Evolutionary conservation across 2,797 vertebrate genomes (phyloP).

Genomic region (Premnoplex brunnescens): DNA sequence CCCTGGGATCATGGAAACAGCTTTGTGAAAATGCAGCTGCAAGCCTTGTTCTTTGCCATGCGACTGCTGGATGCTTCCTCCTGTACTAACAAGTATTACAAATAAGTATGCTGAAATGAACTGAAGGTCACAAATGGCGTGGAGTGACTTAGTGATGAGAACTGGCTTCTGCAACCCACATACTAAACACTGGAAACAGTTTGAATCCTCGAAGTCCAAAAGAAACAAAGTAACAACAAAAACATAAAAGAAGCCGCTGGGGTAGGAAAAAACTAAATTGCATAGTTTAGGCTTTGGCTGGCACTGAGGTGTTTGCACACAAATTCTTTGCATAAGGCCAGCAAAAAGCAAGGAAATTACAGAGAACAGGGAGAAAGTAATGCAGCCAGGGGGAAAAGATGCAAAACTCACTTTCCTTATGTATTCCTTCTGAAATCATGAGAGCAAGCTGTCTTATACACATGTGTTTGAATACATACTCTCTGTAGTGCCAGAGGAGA

Average conservation of each 20-base stretch:
- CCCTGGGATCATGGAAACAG: neutral
- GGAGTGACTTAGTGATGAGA: constrained; percentile 17
- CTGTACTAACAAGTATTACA: neutral
- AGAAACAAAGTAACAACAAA: neutral
- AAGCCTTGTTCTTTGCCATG: neutral
- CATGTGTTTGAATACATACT: too few relatives aligned
- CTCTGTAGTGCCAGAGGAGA: neutral
- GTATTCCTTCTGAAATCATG: neutral
- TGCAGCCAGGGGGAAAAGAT: neutral
- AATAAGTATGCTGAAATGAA: neutral
- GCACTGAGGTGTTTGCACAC: neutral
- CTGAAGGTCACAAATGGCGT: constrained; percentile 32
- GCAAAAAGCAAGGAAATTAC: neutral
- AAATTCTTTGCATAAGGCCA: neutral
- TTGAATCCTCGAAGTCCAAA: neutral
- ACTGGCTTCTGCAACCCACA: neutral
- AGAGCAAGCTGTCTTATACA: neutral
- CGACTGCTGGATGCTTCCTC: neutral
- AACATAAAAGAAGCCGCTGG: neutral
- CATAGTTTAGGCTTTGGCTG: neutral
- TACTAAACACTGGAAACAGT: neutral
- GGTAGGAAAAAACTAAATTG: neutral
- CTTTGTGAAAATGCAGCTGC: neutral
- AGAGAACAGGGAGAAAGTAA: neutral
- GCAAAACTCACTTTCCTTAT: neutral